Percentiles rank a stretch among this genome's conserved stretches.
phyloP scores from a whole-genome alignment of 1,140 invertebrate species.

The Drosophila kepulauana region DNA sequence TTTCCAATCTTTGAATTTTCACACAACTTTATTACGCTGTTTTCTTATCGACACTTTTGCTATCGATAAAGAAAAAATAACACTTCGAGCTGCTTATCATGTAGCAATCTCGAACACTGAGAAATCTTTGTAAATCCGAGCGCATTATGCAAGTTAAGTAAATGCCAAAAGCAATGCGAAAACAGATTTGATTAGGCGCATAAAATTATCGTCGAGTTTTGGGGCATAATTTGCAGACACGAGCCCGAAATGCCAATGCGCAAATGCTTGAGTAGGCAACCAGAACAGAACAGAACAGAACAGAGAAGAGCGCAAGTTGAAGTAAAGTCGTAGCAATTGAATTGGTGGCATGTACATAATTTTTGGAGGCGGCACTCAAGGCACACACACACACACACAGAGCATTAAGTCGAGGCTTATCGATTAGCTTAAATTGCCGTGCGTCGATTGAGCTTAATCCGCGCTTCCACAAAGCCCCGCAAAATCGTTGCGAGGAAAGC shows the following conservation, averaged over 20 bases:
- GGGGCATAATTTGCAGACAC: constrained; percentile 27
- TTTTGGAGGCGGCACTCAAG: neutral
- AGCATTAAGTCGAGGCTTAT: constrained; percentile 33
- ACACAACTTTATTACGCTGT: no score
- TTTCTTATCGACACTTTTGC: neutral
- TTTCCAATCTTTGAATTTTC: no score
- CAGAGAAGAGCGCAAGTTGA: neutral
- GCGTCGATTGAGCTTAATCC: constrained; percentile 18
- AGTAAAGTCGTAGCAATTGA: neutral
- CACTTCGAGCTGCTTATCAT: neutral
- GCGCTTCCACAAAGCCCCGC: constrained; percentile 19
- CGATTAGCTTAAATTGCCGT: constrained; percentile 38
- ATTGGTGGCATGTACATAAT: constrained; percentile 14
- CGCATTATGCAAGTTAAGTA: constrained; percentile 4
- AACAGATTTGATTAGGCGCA: constrained; percentile 35
- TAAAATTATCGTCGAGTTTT: constrained; percentile 21
- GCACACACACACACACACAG: neutral
- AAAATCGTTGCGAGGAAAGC: neutral
- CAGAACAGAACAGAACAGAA: no score
- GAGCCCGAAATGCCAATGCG: neutral
- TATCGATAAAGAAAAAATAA: neutral
- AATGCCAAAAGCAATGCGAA: constrained; percentile 15
- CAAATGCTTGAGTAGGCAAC: neutral
- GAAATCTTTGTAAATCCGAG: neutral
- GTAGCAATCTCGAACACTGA: no score